These are phyloP conservation scores for Cydia strobilella DNA, from an alignment of 1,140 invertebrate genomes.

Conservation along the genomic window DNA sequence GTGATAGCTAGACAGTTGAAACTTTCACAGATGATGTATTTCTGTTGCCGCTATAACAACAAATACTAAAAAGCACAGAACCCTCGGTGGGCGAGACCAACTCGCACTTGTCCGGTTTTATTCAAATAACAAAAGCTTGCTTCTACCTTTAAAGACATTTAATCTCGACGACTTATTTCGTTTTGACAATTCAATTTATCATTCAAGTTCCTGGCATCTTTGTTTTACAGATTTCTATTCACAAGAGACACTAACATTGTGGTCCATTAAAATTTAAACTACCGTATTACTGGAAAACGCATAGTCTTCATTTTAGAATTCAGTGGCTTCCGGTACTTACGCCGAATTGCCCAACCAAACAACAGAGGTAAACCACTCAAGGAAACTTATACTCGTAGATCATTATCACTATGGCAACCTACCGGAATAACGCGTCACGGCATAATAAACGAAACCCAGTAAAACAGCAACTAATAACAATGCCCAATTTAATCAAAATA, in stretches of 20 bases:
- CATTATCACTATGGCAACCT: neutral
- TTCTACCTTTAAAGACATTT: neutral
- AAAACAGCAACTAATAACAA: slow-evolving; percentile 20
- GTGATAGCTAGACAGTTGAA: too few relatives aligned
- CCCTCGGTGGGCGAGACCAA: too few relatives aligned
- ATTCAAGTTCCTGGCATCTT: neutral
- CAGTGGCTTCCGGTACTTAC: neutral
- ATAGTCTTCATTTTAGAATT: too few relatives aligned
- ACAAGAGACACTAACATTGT: neutral
- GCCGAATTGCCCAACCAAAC: neutral
- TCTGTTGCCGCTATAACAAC: too few relatives aligned
- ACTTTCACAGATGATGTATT: too few relatives aligned
- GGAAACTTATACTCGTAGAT: neutral
- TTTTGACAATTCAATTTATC: neutral
- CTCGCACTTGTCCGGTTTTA: too few relatives aligned
- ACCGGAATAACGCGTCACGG: neutral
- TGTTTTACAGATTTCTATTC: neutral
- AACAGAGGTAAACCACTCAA: neutral
- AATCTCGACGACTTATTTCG: neutral
- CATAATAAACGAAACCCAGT: neutral
- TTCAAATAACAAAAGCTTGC: neutral
- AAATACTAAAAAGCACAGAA: too few relatives aligned
- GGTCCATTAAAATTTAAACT: neutral
- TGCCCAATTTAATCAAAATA: slow-evolving; percentile 33
- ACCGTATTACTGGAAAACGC: neutral